These are phyloP conservation scores for Calephelis perditalis DNA, from an alignment of 2,888 invertebrate genomes.

Conservation along the genomic window DNA sequence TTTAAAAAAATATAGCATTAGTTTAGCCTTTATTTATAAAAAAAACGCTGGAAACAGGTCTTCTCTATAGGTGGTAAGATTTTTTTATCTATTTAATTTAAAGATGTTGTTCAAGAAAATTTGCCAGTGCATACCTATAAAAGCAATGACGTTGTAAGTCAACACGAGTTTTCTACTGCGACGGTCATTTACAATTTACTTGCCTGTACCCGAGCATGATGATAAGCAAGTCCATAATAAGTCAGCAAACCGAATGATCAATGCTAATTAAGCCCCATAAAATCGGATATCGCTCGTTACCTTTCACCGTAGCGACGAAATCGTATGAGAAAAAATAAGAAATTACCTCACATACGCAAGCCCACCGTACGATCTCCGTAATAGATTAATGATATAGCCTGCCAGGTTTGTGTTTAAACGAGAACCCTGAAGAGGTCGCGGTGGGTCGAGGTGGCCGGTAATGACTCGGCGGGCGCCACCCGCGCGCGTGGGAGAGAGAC, in stretches of 20 bases:
- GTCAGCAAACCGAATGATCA: constrained; percentile 54
- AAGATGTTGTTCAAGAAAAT: too few relatives aligned
- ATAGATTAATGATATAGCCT: constrained; percentile 75
- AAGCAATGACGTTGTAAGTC: too few relatives aligned
- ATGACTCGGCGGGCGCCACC: constrained; percentile 53
- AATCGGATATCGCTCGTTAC: constrained; percentile 68
- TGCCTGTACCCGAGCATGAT: constrained; percentile 30
- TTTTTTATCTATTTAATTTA: too few relatives aligned
- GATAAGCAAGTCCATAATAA: constrained; percentile 45
- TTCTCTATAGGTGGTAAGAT: too few relatives aligned
- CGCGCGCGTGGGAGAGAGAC: constrained; percentile 48
- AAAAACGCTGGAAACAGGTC: too few relatives aligned
- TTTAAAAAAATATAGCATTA: too few relatives aligned
- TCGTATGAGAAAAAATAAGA: constrained; percentile 48
- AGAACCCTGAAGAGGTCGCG: constrained; percentile 44
- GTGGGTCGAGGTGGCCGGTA: constrained; percentile 42
- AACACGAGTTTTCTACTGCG: too few relatives aligned
- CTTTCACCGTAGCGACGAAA: constrained; percentile 59
- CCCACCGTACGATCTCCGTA: constrained; percentile 56
- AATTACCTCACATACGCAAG: constrained; percentile 55
- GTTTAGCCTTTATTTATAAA: too few relatives aligned
- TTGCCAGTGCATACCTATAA: too few relatives aligned
- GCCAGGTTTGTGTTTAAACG: constrained; percentile 56
- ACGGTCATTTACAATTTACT: too few relatives aligned
- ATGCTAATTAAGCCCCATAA: constrained; percentile 73